phyloP scores from a whole-genome alignment of 2,797 vertebrate genomes.

The Hylomyscus alleni region DNA sequence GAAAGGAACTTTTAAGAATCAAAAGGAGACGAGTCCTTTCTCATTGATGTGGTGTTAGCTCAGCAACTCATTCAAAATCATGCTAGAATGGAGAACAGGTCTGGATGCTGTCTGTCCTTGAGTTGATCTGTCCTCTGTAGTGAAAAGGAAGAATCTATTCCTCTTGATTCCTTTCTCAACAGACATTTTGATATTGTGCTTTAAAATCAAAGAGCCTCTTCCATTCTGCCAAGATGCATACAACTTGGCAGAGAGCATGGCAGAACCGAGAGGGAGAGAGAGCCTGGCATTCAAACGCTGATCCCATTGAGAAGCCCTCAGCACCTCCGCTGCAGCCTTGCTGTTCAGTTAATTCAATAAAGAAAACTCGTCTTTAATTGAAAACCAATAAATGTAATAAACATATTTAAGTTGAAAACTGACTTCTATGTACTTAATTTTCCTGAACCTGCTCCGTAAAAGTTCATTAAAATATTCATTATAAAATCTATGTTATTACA shows the following conservation, averaged over 20 bases:
- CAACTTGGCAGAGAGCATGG: neutral
- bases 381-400: conserved; percentile 77
- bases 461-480: conserved; percentile 37
- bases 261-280: neutral
- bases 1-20: neutral
- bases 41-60: too few relatives aligned
- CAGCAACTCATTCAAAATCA: neutral
- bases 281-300: neutral
- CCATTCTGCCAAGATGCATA: neutral
- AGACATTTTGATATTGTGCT: neutral
- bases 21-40: neutral
- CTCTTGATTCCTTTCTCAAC: neutral
- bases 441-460: conserved; percentile 52
- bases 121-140: too few relatives aligned
- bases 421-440: conserved; percentile 65
- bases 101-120: neutral
- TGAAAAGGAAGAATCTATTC: neutral
- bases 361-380: conserved; percentile 64
- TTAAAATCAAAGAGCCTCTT: neutral
- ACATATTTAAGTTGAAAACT: conserved; percentile 63
- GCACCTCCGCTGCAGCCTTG: conserved; percentile 5
- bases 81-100: too few relatives aligned
- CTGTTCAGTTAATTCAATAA: conserved; percentile 47
- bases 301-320: conserved; percentile 43
- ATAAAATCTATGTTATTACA: conserved; percentile 51